Base-by-base conservation (phyloP, 2,113 vertebrate species). In the Zingel zingel region DNA sequence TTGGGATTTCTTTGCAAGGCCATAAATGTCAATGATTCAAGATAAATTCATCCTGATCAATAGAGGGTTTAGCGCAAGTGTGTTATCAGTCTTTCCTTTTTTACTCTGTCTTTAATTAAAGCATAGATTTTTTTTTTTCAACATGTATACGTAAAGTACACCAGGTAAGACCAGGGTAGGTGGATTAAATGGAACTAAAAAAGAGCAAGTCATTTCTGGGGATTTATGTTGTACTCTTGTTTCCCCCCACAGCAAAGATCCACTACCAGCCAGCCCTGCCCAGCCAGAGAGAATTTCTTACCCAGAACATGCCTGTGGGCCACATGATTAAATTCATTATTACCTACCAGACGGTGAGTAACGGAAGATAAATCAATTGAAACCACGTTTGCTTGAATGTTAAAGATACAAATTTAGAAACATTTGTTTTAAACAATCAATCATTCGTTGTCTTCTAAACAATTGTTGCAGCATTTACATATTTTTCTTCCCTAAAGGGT, bases 261-360 rank as follows among this genome's bases (percentile, higher is more conserved):
- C 76, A 89, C 53, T 94, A 93, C 81, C 25, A 93, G 51, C 91
- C 93, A 15, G 73, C 85, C 1, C 85, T 94, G 58, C 92, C 93
- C 43, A 77, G 77, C 77, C 91, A 91, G 77, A 91, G 93, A 68
- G 76, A 86, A 51, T 90, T 57, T 59, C 93, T 95, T 16, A 92
- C 84, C 12, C 92, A 93, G 85, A 91, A 85, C 84, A 95, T 94
- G 92, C 93, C 89, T 14, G 73, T 94, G 77, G 94, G 93, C 51
- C 92, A 95, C 81, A 66, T 94, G 69, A 92, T 94, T 5, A 94
- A 94, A 79, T 95, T 94, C 83, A 93, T 95, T 18, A 80, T 95
- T 43, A 95, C 93, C 69, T 95, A 94, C 86, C 80, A 87, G 59
- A 92, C 69, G 58, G 94, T 95, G 77, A 94, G 92, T 90, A 33